Evolutionary conservation across 2,113 vertebrate species (phyloP), one percentile per base, ranked within the genome.

Genomic region (Malurus cyaneus): DNA sequence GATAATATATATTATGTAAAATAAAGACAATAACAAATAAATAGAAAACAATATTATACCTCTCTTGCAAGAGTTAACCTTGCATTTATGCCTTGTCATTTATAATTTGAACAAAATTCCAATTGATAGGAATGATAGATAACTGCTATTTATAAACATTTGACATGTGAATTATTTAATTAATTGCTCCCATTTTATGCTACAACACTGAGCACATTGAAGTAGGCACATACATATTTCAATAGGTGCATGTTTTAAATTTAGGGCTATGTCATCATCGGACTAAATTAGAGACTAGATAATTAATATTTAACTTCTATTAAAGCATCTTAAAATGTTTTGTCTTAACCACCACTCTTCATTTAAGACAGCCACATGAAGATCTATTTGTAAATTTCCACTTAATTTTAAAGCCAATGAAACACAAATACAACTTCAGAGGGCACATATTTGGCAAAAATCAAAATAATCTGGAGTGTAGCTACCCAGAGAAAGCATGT

Each of bases 261-360:
- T 81, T 89, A 76, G 46, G 66, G 4, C 77, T 94, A 56, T 61
- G 52, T 79, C 78, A 79, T 80, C 87, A 87, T 31, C 46, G 80
- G 36, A 79, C 50, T 89, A 92, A 94, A 94, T 76, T 77, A 89
- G 77, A 86, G 18, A 46, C 41, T 66, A 89, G 36, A 44, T 52
- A 84, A 93, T 94, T 93, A 94, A 94, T 95, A 94, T 83, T 95
- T 96, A 89, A 91, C 73, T 72, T 52, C 36, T 92, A 50, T 84
- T 93, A 89, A 89, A 93, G 25, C 66, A 72, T 79, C 57, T 85
- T 79, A 66, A 92, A 79, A 53, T 9, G 3, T 34, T 28, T 53
- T 28, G 24, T 46, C 42, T 84, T 84, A 91, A 89, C 83, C 60
- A 85, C 53, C 61, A 62, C n/a, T 61, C 52, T 79, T 89, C 49